These are phyloP conservation scores for Beaufortia kweichowensis DNA, from an alignment of 2,113 vertebrate genomes.

Conservation along the genomic window DNA sequence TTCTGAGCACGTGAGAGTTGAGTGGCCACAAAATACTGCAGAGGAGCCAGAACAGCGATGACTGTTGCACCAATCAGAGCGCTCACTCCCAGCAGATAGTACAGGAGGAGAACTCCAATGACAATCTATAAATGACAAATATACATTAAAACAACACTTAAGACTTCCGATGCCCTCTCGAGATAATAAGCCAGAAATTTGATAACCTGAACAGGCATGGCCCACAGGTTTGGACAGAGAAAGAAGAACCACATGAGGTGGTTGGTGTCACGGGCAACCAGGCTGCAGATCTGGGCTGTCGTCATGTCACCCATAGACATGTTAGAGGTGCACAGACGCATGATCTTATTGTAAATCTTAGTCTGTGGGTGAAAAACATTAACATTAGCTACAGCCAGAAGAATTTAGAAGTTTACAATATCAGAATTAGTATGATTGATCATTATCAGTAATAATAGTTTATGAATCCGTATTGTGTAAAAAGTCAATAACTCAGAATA, in stretches of 20 bases:
- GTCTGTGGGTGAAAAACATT: constrained; percentile 65
- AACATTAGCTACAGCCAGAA: neutral
- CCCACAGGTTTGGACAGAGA: constrained; percentile 96
- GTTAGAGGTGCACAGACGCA: constrained; percentile 95
- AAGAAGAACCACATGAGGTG: constrained; percentile 99
- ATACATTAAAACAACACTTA: neutral
- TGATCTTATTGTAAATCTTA: constrained; percentile 99
- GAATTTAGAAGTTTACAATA: neutral
- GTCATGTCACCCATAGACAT: constrained; percentile 98
- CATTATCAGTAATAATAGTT: no score
- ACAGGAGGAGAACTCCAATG: constrained; percentile 91
- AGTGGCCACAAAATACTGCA: constrained; percentile 97
- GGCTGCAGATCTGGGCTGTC: constrained; percentile 92
- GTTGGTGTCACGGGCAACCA: constrained; percentile 96
- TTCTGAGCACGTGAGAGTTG: constrained; percentile 95
- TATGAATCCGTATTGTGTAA: no score
- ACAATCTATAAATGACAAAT: constrained; percentile 78
- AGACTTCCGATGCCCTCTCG: no score
- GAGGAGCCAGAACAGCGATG: constrained; percentile 90
- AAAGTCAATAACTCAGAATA: no score
- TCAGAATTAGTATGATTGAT: neutral
- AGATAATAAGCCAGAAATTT: neutral
- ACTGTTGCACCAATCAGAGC: constrained; percentile 96
- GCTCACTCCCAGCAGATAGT: constrained; percentile 95
- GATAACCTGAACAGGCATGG: constrained; percentile 94